Percentiles rank a stretch among this genome's conserved stretches.
Evolutionary conservation across 2,888 invertebrate species (phyloP).

Genomic region (Dasypogon diadema): DNA sequence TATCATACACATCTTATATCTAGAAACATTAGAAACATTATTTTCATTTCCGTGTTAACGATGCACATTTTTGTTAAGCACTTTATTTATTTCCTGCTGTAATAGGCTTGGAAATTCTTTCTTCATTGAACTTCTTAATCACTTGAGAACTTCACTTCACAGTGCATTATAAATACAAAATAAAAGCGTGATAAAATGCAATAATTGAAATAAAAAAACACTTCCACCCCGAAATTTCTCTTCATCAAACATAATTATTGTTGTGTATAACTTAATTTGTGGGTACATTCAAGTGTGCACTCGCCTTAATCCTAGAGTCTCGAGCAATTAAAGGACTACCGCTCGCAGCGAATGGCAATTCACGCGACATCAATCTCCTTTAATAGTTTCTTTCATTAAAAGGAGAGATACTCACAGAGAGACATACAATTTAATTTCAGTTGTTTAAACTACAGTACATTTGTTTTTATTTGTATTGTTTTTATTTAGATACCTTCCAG

Average conservation of each 20-base stretch:
- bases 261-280: slow-evolving; percentile 22
- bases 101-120: neutral
- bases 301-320: slow-evolving; percentile 58
- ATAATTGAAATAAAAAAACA: slow-evolving; percentile 5
- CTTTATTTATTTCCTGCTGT: neutral
- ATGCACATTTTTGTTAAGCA: neutral
- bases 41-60: neutral
- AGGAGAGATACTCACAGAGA: slow-evolving; percentile 30
- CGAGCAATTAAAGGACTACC: slow-evolving; percentile 55
- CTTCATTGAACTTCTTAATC: no score
- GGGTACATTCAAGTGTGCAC: slow-evolving; percentile 29
- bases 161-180: slow-evolving; percentile 6
- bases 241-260: slow-evolving; percentile 8
- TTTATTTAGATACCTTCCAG: slow-evolving; percentile 68
- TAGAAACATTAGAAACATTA: neutral
- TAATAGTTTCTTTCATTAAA: slow-evolving; percentile 16
- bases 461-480: slow-evolving; percentile 57
- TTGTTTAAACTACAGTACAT: slow-evolving; percentile 56
- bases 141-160: slow-evolving; percentile 41
- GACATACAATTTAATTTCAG: slow-evolving; percentile 35
- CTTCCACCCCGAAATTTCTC: slow-evolving; percentile 32
- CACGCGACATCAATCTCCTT: slow-evolving; percentile 18
- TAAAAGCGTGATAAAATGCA: neutral
- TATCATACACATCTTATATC: slow-evolving; percentile 18
- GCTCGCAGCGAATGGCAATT: slow-evolving; percentile 23